phyloP scores from a whole-genome alignment of 2,113 vertebrate species.

The Misgurnus mizolepis region DNA sequence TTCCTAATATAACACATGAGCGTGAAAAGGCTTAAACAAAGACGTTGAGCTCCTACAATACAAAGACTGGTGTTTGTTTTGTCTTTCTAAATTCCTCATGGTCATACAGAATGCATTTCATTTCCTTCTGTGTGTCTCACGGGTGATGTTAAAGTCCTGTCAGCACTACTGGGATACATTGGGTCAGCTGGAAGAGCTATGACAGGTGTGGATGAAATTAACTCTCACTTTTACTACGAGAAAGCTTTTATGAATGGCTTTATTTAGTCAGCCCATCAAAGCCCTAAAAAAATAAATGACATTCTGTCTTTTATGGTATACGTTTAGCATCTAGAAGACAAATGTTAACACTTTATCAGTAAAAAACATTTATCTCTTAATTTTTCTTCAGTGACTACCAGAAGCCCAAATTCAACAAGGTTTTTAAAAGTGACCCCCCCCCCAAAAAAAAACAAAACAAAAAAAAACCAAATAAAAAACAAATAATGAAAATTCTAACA shows the following conservation, averaged over 20 bases:
- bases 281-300: background rate
- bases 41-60: background rate
- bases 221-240: conserved; percentile 24
- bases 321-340: too few species aligned
- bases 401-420: too few species aligned
- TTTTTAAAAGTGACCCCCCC: too few species aligned
- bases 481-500: too few species aligned
- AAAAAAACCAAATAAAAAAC: too few species aligned
- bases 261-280: conserved; percentile 1
- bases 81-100: conserved; percentile 63
- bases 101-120: conserved; percentile 61
- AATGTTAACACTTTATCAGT: too few species aligned
- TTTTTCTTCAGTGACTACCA: too few species aligned
- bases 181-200: conserved; percentile 34
- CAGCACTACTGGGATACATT: background rate
- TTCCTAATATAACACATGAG: conserved; percentile 21
- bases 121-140: conserved; percentile 42
- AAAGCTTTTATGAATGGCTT: background rate
- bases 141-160: conserved; percentile 1
- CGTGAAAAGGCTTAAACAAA: conserved; percentile 19
- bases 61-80: conserved; percentile 48
- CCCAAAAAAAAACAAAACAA: too few species aligned
- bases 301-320: background rate
- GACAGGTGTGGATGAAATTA: conserved; percentile 29
- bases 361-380: too few species aligned